Conservation (phyloP, 1,140 invertebrate genomes). For the Psilanteris sp. region DNA sequence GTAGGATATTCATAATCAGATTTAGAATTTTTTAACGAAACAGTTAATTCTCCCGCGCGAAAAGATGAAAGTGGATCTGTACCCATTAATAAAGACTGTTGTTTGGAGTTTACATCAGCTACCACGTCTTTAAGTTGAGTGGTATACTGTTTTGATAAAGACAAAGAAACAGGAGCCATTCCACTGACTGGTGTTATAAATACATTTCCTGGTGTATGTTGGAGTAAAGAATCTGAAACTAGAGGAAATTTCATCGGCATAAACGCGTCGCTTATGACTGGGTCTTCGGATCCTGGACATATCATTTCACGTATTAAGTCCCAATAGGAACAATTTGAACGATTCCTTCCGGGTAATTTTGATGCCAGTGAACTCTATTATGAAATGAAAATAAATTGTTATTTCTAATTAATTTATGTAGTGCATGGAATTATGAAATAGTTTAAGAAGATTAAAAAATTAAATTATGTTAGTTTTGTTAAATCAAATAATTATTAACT, state of each 20-base stretch:
- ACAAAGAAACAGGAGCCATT: conserved; percentile 66
- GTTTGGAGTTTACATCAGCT: conserved; percentile 65
- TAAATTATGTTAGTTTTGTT: no score
- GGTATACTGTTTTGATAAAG: conserved; percentile 72
- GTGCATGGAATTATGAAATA: no score
- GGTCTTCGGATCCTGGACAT: conserved; percentile 74
- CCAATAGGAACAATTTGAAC: conserved; percentile 76
- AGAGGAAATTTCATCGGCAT: conserved; percentile 74
- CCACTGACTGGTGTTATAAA: conserved; percentile 75
- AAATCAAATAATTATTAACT: no score
- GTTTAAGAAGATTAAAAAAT: no score
- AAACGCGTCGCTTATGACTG: conserved; percentile 62
- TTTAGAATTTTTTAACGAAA: conserved; percentile 76
- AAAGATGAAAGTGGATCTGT: conserved; percentile 74
- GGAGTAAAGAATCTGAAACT: conserved; percentile 70
- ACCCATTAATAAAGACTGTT: conserved; percentile 65
- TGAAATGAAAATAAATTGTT: neutral
- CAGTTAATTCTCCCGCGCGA: conserved; percentile 75
- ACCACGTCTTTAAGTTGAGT: conserved; percentile 66
- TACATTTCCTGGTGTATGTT: conserved; percentile 71
- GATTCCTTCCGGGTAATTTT: conserved; percentile 73
- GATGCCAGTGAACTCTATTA: conserved; percentile 74
- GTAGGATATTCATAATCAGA: conserved; percentile 73
- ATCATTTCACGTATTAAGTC: conserved; percentile 78
- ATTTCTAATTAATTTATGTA: no score